A percentile compares a stretch with the other conserved stretches of the same genome.
Conservation (phyloP, 2,888 invertebrate genomes). For the Vanessa cardui region DNA sequence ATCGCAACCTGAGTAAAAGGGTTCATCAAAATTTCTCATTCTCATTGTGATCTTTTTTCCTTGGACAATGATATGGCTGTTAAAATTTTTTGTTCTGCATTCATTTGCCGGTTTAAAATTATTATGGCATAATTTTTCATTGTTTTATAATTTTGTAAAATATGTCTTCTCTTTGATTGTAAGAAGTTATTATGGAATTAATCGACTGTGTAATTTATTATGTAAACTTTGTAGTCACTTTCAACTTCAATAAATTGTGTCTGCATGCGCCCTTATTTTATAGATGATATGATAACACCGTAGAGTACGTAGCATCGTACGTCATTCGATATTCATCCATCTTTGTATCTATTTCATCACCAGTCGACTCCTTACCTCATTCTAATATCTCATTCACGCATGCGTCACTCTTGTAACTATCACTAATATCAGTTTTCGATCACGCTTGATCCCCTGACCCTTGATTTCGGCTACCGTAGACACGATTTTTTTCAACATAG, state of each 20-base stretch:
- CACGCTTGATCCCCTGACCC: slow-evolving; percentile 80
- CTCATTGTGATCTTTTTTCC: slow-evolving; percentile 63
- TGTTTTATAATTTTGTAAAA: slow-evolving; percentile 18
- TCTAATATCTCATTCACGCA: slow-evolving; percentile 79
- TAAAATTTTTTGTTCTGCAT: slow-evolving; percentile 47
- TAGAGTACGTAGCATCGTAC: slow-evolving; percentile 18
- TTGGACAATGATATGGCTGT: slow-evolving; percentile 57
- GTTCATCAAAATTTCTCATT: slow-evolving; percentile 74
- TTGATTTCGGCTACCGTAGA: slow-evolving; percentile 78
- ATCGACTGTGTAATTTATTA: not conserved
- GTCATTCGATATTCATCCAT: slow-evolving; percentile 34
- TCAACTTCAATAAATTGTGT: not conserved
- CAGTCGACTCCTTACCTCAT: slow-evolving; percentile 50
- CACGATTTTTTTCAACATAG: slow-evolving; percentile 61
- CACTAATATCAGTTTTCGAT: slow-evolving; percentile 79
- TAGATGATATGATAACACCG: slow-evolving; percentile 10
- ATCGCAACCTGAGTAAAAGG: slow-evolving; percentile 60
- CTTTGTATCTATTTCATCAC: slow-evolving; percentile 45
- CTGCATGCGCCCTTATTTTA: not conserved
- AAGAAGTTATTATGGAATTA: not conserved
- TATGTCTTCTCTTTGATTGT: not conserved
- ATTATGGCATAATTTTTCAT: slow-evolving; percentile 37
- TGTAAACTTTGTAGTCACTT: not conserved
- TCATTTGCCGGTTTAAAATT: slow-evolving; percentile 35
- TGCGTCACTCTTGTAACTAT: slow-evolving; percentile 73